Evolutionary conservation across 2,113 vertebrate genomes (phyloP), one percentile per base, ranked within the genome.

Genomic region (Chroicocephalus ridibundus): DNA sequence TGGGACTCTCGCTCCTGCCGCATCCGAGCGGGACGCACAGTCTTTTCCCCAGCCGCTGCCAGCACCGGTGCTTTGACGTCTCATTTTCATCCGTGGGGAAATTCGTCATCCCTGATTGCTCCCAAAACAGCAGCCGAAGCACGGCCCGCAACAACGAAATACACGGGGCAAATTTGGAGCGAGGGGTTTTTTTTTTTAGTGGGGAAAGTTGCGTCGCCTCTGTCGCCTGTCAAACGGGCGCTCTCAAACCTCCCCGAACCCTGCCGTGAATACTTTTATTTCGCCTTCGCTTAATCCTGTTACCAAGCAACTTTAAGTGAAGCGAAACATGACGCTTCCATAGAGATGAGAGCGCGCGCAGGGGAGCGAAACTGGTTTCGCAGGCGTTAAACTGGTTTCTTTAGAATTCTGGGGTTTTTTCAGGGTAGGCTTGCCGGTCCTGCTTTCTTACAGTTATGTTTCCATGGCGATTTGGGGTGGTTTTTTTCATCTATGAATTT

Each of bases 11-110:
- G 0, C 13, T 75, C 27, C 84, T 11, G 76, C 80, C 6, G 2
- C 6, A 29, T 47, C 78, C 24, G 1, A 16, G 18, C 0, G 1
- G 66, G 61, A 82, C 0, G 2, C 27, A 0, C 7, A 8, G 3
- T 51, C 8, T 38, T 75, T 55, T 55, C 79, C 61, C 36, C 11
- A 0, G 66, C 54, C 62, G 47, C 80, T 84, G 54, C 80, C 81
- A 36, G 52, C 61, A 19, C 54, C 1, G 2, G 20, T 27, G 49
- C 26, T 21, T 26, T 26, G 42, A 13, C 52, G 9, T 24, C 60
- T 92, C 74, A 3, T 83, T 86, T 17, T 32, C 8, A 58, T 36
- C 69, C 15, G 0, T 2, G 18, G 44, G 65, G 86, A 40, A 72
- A 52, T 34, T 8, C 8, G 3, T 17, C 24, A 17, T 94, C 62